phyloP scores from a whole-genome alignment of 2,113 vertebrate genomes.

The Megaceryle maxima region DNA sequence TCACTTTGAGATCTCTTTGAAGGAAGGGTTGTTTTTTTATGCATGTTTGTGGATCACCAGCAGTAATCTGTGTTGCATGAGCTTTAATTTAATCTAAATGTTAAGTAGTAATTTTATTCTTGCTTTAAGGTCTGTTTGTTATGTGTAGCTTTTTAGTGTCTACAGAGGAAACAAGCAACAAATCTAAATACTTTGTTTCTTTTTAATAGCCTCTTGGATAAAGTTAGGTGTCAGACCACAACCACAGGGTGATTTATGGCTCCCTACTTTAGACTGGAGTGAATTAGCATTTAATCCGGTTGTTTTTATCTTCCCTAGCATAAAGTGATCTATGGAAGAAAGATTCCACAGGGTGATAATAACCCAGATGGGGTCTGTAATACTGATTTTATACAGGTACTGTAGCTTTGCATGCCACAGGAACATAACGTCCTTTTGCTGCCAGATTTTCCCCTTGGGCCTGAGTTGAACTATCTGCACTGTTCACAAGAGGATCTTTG shows the following conservation, averaged over 20 bases:
- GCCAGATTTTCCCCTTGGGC: not conserved
- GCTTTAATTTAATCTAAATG: not conserved
- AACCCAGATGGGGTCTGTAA: not conserved
- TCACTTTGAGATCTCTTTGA: not conserved
- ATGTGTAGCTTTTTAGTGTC: not conserved
- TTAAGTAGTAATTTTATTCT: not conserved
- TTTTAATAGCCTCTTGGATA: not conserved
- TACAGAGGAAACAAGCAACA: not conserved
- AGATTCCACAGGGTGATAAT: not conserved
- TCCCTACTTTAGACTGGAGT: not conserved
- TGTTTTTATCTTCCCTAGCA: not conserved
- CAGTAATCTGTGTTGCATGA: not conserved
- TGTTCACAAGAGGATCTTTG: conserved; percentile 12
- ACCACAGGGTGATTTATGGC: not conserved
- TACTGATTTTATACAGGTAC: not conserved
- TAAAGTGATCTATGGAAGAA: not conserved
- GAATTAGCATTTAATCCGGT: not conserved
- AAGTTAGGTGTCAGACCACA: not conserved
- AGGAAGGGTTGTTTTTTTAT: not conserved
- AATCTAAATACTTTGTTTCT: not conserved
- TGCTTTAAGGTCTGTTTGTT: not conserved
- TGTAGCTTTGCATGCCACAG: not conserved
- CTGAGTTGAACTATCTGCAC: not conserved
- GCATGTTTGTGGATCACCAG: not conserved
- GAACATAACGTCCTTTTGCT: not conserved